These are phyloP conservation scores for Azorinus chamasolen DNA, from an alignment of 2,888 invertebrate species.

Conservation along the genomic window DNA sequence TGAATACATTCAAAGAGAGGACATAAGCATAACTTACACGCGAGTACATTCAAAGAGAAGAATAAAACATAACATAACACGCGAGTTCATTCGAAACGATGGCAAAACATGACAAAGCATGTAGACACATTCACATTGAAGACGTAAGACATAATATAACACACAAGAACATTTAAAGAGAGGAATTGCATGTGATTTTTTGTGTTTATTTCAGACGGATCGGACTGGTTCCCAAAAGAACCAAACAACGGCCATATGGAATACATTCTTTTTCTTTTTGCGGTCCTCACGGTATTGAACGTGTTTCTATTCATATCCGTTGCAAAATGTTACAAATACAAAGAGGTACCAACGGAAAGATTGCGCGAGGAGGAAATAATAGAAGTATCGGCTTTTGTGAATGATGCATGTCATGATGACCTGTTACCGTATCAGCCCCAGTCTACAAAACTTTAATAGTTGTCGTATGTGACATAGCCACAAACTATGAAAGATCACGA, in stretches of 20 bases:
- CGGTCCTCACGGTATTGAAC: slow-evolving; percentile 44
- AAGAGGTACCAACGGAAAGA: neutral
- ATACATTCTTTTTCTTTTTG: slow-evolving; percentile 54
- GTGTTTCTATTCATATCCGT: slow-evolving; percentile 48
- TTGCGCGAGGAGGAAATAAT: slow-evolving; percentile 1
- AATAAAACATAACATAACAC: no score
- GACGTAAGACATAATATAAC: no score
- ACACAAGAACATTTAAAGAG: no score
- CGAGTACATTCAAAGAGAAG: no score
- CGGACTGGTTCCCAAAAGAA: slow-evolving; percentile 61
- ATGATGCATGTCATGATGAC: neutral
- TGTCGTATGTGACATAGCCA: no score
- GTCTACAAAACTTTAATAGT: slow-evolving; percentile 1
- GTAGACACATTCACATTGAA: no score
- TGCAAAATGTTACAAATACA: slow-evolving; percentile 52
- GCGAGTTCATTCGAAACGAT: no score
- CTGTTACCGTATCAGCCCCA: neutral
- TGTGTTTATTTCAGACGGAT: slow-evolving; percentile 42
- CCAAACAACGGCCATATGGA: slow-evolving; percentile 61
- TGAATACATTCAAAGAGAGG: no score
- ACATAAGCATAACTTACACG: no score
- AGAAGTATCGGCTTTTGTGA: neutral
- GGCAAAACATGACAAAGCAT: no score
- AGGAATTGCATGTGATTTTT: no score
- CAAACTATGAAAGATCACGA: no score